A percentile compares a stretch with the other conserved stretches of the same genome.
phyloP scores from a whole-genome alignment of 2,797 vertebrate genomes.

The Chloroceryle inda region DNA sequence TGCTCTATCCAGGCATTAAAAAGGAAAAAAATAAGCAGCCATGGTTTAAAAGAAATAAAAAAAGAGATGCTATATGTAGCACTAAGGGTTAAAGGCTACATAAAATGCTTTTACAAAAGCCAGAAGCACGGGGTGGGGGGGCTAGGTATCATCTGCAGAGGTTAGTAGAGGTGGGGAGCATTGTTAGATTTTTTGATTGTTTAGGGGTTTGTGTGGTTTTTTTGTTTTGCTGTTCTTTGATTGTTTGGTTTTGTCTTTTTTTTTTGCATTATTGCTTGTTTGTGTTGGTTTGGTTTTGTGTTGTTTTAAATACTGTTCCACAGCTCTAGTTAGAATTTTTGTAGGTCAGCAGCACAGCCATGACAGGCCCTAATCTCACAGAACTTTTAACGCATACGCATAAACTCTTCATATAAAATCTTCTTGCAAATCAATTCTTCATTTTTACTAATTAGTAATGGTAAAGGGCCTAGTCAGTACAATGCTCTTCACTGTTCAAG shows the following conservation, averaged over 20 bases:
- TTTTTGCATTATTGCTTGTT: too few species aligned
- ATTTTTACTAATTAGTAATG: not conserved
- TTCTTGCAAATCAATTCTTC: not conserved
- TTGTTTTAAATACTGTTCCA: not conserved
- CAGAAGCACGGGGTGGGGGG: not conserved
- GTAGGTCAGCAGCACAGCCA: not conserved
- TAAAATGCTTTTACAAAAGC: conserved; percentile 4
- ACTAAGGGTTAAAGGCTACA: not conserved
- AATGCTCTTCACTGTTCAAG: not conserved
- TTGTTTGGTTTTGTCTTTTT: too few species aligned
- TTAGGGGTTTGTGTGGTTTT: too few species aligned
- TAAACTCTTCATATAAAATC: not conserved
- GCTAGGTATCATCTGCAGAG: not conserved
- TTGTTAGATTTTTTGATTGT: too few species aligned
- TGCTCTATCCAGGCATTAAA: not conserved
- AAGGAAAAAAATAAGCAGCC: not conserved
- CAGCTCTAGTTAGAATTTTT: not conserved
- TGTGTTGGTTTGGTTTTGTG: too few species aligned
- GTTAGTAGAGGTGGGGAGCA: not conserved
- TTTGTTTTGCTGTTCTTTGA: too few species aligned
- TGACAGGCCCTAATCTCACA: not conserved
- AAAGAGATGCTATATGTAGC: not conserved
- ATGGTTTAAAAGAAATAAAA: conserved; percentile 15
- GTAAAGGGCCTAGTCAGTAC: not conserved
- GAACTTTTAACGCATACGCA: not conserved